Evolutionary conservation across 2,888 invertebrate species (phyloP), one percentile per base, ranked within the genome.

Genomic region (Sericinus montela): DNA sequence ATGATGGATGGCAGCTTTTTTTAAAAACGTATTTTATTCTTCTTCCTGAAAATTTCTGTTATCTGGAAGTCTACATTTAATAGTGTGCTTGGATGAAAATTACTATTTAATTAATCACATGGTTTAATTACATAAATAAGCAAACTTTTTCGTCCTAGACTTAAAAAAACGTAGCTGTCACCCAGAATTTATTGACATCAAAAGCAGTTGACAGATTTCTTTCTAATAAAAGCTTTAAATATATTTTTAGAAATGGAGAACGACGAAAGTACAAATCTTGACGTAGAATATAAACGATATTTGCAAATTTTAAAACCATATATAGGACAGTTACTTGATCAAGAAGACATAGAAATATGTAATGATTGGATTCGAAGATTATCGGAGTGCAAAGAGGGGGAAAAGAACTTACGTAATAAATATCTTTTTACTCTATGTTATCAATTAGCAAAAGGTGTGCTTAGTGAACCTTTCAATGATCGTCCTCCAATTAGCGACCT

Each of bases 341-440:
- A 71, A 37, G 67, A 78, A 30, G 63, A 75, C 3, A 76, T 80
- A 5, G 63, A 70, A 16, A 62, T 79, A 4, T 87, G 87, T 53
- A 77, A 79, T 46, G 67, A 76, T 2, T 88, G 87, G 87, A 78
- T 88, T n/a, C 68, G 76, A 48, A 75, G 75, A 50, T 67, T 88
- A 0, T 75, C 76, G 0, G 57, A 62, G 36, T 77, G 75, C 41
- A 62, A 62, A 1, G 69, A 71, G 1, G 56, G 62, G 7, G 87
- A 88, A 51, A 84, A 82, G 62, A 13, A 39, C 16, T 48, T 75
- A 4, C 69, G 87, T 1, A 87, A 87, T 52, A 85, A 80, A 54
- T 82, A 87, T 37, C 59, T 82, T 1, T 84, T 84, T 53, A 51
- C 68, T 9, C 59, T 88, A 13, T 85, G 83, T 56, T 84, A 79